These are phyloP conservation scores for Gymnothorax javanicus DNA, from an alignment of 2,797 vertebrate species.

Conservation along the genomic window DNA sequence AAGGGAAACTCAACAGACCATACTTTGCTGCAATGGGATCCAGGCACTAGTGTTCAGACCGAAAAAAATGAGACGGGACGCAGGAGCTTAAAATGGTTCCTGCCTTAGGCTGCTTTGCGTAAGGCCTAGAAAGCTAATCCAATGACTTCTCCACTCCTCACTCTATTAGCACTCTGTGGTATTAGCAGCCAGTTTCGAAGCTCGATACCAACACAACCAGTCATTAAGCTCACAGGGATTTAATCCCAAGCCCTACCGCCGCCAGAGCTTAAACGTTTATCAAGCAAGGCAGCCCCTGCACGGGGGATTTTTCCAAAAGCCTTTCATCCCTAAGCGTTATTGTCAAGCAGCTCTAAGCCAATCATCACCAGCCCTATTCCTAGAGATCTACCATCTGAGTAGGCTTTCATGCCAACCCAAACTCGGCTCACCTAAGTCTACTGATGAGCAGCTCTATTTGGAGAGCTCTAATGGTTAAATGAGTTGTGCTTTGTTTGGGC, in stretches of 20 bases:
- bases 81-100: too few species aligned
- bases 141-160: background rate
- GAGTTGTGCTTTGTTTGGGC: too few species aligned
- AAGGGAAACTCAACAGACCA: too few species aligned
- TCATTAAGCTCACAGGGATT: background rate
- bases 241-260: background rate
- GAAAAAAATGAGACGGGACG: too few species aligned
- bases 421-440: too few species aligned
- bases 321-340: background rate
- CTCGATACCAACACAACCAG: background rate
- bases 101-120: background rate
- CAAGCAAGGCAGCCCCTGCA: background rate
- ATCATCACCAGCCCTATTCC: too few species aligned
- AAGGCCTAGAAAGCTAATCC: background rate
- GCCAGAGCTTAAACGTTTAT: constrained; percentile 16
- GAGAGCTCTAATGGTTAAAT: too few species aligned
- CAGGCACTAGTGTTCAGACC: too few species aligned
- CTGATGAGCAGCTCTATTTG: too few species aligned
- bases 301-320: background rate
- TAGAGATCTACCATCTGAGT: too few species aligned
- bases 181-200: background rate
- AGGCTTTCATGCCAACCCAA: too few species aligned
- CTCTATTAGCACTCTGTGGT: background rate
- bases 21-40: too few species aligned
- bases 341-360: background rate